Evolutionary conservation across 30 jellyfish, hydroid and myxozoan genomes (phyloP).

Genomic region (Hydractinia symbiolongicarpus): DNA sequence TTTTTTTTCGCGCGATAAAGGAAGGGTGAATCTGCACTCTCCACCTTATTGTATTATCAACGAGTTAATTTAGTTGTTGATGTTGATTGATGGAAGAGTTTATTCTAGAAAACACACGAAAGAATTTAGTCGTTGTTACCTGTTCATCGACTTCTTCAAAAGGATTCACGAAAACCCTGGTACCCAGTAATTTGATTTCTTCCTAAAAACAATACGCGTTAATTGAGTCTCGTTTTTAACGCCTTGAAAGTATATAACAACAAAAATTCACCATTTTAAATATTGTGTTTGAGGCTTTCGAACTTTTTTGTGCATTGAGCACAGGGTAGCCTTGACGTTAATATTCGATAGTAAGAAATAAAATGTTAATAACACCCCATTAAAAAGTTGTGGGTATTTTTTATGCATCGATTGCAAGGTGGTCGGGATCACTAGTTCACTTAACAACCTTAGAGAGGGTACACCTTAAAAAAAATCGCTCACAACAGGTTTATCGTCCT

Average conservation of each 20-base stretch:
- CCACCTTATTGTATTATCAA: background rate
- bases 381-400: no score
- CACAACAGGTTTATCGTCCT: conserved; percentile 63
- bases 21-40: no score
- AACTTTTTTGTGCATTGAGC: no score
- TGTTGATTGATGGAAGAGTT: background rate
- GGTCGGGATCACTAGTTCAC: no score
- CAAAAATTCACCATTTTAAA: background rate
- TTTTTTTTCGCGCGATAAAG: no score
- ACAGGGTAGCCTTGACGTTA: background rate
- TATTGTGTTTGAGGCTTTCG: background rate
- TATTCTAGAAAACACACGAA: background rate
- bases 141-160: conserved; percentile 86
- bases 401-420: no score
- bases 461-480: no score
- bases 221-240: no score
- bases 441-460: no score
- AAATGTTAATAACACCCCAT: no score
- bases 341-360: no score
- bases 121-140: conserved; percentile 20
- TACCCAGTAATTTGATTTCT: conserved; percentile 40
- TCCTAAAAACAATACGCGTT: conserved; percentile 29
- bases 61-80: background rate
- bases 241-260: background rate
- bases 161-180: conserved; percentile 82